Percentiles rank a stretch among this genome's conserved stretches.
phyloP scores from a whole-genome alignment of 2,888 invertebrate genomes.

The Drosophila tanythrix region DNA sequence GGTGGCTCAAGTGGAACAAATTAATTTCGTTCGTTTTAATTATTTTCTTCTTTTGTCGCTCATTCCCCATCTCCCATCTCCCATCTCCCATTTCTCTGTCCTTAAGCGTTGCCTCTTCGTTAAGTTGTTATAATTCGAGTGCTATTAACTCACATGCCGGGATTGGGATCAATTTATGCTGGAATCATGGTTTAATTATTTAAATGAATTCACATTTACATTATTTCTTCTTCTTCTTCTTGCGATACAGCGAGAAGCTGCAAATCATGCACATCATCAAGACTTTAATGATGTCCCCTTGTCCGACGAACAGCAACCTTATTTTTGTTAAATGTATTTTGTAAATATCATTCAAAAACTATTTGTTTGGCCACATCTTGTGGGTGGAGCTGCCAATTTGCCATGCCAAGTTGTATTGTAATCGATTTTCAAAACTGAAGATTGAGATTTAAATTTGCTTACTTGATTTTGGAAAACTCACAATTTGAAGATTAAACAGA shows the following conservation, averaged over 20 bases:
- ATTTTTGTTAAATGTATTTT: not conserved
- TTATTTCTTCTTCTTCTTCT: slow-evolving; percentile 20
- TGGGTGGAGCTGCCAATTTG: not conserved
- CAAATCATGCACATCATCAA: slow-evolving; percentile 65
- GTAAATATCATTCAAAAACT: slow-evolving; percentile 13
- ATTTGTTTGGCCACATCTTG: not conserved
- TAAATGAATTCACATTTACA: slow-evolving; percentile 70
- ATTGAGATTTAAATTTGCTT: not conserved
- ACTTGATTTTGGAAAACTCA: not conserved
- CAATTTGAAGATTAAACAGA: not conserved
- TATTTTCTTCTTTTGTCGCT: slow-evolving; percentile 42
- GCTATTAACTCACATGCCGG: slow-evolving; percentile 68
- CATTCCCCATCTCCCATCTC: not conserved
- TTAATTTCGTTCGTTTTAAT: slow-evolving; percentile 77
- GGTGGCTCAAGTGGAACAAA: slow-evolving; percentile 81
- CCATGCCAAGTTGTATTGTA: not conserved
- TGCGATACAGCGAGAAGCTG: slow-evolving; percentile 18
- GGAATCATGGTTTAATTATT: slow-evolving; percentile 76
- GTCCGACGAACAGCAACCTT: slow-evolving; percentile 13
- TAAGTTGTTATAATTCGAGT: slow-evolving; percentile 70
- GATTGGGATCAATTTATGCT: slow-evolving; percentile 55
- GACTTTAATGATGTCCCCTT: slow-evolving; percentile 47
- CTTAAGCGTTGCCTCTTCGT: slow-evolving; percentile 15
- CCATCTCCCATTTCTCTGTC: not conserved
- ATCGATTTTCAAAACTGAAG: not conserved